Evolutionary conservation across 1,140 invertebrate genomes (phyloP), one percentile per base, ranked within the genome.

Genomic region (Leptonema lineaticorne): DNA sequence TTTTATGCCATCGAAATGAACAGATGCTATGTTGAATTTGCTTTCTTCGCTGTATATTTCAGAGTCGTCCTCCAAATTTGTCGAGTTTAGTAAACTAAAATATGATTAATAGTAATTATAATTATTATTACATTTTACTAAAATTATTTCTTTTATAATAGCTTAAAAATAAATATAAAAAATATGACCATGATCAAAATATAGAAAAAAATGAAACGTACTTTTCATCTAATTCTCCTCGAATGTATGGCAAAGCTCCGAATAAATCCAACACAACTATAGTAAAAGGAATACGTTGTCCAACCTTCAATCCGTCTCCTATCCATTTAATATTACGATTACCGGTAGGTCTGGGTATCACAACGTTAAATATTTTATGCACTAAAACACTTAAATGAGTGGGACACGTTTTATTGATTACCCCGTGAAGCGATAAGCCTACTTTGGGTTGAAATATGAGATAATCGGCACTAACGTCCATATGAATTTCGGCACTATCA

Each of bases 331-430:
- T 78, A 0, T 80, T 79, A 16, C 76, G 76, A 26, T 79, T 76
- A 37, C 84, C 78, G 14, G 81, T 78, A 11, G 83, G 82, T 74
- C 82, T 84, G 24, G 84, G 84, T 59, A 89, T 83, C 4, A 86
- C 86, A 27, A 88, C 83, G 77, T 88, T 88, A 74, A 89, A 89
- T 26, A 83, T 80, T 74, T 86, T 84, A 73, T 90, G 86, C 1
- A 89, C 82, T 22, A 89, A 77, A 58, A 88, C 81, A 27, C 85
- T 84, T 56, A 90, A 77, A 78, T 89, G 85, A 74, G 86, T 85
- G 5, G 78, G 72, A 57, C 81, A 83, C 73, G 84, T 87, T 75
- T 87, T 89, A 71, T 85, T 87, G 14, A 88, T 85, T 72, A 85
- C 74, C 26, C 88, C 89, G 76, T 74, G 78, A 67, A 85, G 70